These are phyloP conservation scores for Propithecus deckenii DNA, from an alignment of 2,797 vertebrate genomes.

Conservation along the genomic window DNA sequence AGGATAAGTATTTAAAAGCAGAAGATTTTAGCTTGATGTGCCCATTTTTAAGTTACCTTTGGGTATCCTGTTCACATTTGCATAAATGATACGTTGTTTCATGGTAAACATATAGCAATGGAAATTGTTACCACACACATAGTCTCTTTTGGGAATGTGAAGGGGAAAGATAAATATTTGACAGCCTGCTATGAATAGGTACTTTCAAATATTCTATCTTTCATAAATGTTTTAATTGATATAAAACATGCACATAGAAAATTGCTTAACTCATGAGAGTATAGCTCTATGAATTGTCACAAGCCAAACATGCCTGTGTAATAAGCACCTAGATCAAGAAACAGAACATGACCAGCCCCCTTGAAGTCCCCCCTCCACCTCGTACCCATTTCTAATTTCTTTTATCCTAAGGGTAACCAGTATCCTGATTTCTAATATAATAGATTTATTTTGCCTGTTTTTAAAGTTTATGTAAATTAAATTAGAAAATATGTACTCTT, in stretches of 20 bases:
- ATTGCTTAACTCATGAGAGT: conserved; percentile 4
- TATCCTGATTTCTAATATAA: neutral
- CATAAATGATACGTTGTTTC: conserved; percentile 11
- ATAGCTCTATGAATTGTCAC: neutral
- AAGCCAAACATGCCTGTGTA: conserved; percentile 13
- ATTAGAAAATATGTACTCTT: neutral
- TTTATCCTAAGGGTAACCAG: neutral
- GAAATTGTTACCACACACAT: conserved; percentile 2
- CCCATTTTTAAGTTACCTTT: conserved; percentile 41
- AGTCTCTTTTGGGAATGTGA: neutral
- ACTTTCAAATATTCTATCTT: conserved; percentile 30
- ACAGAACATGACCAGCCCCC: neutral
- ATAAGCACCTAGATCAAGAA: conserved; percentile 13
- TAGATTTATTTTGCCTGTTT: conserved; percentile 11
- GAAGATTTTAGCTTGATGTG: neutral
- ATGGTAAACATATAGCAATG: neutral
- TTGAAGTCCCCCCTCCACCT: neutral
- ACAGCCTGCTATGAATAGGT: conserved; percentile 10
- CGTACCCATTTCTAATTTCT: neutral
- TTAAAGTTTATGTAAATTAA: neutral
- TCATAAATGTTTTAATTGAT: conserved; percentile 33
- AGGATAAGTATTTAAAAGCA: neutral
- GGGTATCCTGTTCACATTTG: neutral
- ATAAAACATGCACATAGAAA: neutral
- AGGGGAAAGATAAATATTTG: conserved; percentile 48